A percentile compares a stretch with the other conserved stretches of the same genome.
Conservation (phyloP, 2,797 vertebrate species). For the Pelodytes ibericus region DNA sequence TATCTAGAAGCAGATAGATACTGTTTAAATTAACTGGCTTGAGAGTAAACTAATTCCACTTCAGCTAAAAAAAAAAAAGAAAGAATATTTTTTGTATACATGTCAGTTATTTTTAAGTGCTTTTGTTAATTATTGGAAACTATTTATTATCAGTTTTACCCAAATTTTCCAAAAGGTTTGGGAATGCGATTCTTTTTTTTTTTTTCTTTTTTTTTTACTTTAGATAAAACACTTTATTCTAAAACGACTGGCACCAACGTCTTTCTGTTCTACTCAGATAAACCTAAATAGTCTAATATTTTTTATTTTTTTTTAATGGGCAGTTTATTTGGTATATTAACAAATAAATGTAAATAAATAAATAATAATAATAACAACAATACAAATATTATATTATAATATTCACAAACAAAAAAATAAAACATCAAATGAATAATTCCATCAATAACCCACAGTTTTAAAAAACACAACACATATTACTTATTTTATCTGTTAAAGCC, state of each 20-base stretch:
- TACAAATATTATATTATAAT: too few relatives aligned
- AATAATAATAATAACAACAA: not conserved
- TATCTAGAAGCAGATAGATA: constrained; percentile 71
- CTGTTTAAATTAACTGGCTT: constrained; percentile 73
- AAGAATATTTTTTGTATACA: constrained; percentile 73
- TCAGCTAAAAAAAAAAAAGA: constrained; percentile 67
- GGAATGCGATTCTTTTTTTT: not conserved
- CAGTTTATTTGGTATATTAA: too few relatives aligned
- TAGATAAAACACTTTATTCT: not conserved
- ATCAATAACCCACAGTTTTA: too few relatives aligned
- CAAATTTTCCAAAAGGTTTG: not conserved
- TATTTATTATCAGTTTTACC: constrained; percentile 4
- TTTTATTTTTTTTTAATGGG: too few relatives aligned
- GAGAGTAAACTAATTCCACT: constrained; percentile 71
- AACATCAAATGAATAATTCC: too few relatives aligned
- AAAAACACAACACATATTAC: too few relatives aligned
- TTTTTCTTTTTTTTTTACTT: too few relatives aligned
- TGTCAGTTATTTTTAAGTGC: constrained; percentile 50
- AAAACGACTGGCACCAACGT: not conserved
- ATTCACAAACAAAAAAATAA: too few relatives aligned
- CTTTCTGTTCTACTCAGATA: not conserved
- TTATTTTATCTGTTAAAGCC: too few relatives aligned
- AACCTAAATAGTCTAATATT: not conserved
- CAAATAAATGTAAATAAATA: not conserved
- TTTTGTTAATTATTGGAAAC: constrained; percentile 16